Percentiles rank a stretch among this genome's conserved stretches.
Conservation (phyloP, 2,888 invertebrate genomes). For the Diarsia mendica region DNA sequence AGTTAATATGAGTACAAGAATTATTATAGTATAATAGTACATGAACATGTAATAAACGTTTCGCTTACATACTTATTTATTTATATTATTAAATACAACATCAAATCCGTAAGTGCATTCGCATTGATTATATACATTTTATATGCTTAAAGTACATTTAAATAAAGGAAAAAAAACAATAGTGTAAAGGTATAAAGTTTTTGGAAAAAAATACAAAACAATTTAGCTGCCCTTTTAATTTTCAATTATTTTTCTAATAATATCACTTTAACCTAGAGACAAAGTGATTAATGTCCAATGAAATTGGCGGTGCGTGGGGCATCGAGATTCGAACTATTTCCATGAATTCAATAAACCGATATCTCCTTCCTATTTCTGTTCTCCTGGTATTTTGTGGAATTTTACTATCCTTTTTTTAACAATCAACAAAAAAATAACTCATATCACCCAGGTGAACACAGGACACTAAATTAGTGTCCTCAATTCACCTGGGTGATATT, state of each 20-base stretch:
- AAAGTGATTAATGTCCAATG: constrained; percentile 6
- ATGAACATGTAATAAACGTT: constrained; percentile 58
- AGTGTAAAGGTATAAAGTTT: constrained; percentile 5
- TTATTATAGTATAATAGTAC: constrained; percentile 37
- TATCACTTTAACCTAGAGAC: neutral
- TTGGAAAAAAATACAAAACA: neutral
- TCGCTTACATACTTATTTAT: constrained; percentile 50
- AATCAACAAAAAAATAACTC: too few relatives aligned
- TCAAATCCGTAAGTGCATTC: constrained; percentile 85
- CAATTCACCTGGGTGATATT: too few relatives aligned
- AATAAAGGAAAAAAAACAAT: constrained; percentile 13
- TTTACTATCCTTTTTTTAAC: too few relatives aligned
- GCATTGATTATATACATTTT: constrained; percentile 71
- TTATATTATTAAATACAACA: constrained; percentile 73
- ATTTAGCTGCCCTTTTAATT: constrained; percentile 18
- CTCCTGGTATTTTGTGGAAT: too few relatives aligned
- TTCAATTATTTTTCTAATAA: neutral
- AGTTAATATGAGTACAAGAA: constrained; percentile 44
- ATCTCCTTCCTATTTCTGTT: too few relatives aligned
- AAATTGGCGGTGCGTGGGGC: neutral
- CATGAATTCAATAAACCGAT: neutral
- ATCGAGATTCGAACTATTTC: neutral
- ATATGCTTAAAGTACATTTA: constrained; percentile 45
- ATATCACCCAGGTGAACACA: too few relatives aligned
- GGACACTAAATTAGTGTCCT: too few relatives aligned